Conservation (phyloP, 2,113 vertebrate genomes). For the Speoplatyrhinus poulsoni region DNA sequence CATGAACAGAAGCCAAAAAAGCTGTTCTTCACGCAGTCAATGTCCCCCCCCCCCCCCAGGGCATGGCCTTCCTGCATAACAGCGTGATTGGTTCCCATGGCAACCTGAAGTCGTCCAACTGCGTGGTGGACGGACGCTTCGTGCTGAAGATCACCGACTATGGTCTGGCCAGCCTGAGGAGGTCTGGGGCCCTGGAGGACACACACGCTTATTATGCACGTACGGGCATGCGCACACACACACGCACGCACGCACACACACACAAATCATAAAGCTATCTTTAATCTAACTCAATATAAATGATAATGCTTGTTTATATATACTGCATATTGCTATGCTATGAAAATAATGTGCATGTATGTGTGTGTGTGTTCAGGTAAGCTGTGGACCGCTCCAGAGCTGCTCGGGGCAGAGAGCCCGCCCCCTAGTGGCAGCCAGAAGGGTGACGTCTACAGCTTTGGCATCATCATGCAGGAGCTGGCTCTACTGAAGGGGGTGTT, state of each 20-base stretch:
- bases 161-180: conserved; percentile 83
- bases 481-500: conserved; percentile 85
- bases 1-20: too few relatives aligned
- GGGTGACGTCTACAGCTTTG: conserved; percentile 90
- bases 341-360: neutral
- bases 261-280: neutral
- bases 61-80: conserved; percentile 90
- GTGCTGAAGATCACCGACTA: conserved; percentile 96
- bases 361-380: conserved; percentile 74
- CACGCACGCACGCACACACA: neutral
- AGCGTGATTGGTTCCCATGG: conserved; percentile 87
- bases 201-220: conserved; percentile 83
- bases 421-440: conserved; percentile 80
- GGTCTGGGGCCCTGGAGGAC: conserved; percentile 67
- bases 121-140: conserved; percentile 91
- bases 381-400: conserved; percentile 88
- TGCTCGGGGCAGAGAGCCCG: conserved; percentile 73
- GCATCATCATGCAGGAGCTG: conserved; percentile 90
- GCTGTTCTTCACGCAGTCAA: too few relatives aligned
- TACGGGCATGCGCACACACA: conserved; percentile 59
- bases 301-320: too few relatives aligned
- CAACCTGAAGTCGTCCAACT: conserved; percentile 93
- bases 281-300: too few relatives aligned
- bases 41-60: conserved; percentile 64
- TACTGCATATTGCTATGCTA: too few relatives aligned